Evolutionary conservation across 2,113 vertebrate species (phyloP), one percentile per base, ranked within the genome.

Genomic region (Clarias macrocephalus): DNA sequence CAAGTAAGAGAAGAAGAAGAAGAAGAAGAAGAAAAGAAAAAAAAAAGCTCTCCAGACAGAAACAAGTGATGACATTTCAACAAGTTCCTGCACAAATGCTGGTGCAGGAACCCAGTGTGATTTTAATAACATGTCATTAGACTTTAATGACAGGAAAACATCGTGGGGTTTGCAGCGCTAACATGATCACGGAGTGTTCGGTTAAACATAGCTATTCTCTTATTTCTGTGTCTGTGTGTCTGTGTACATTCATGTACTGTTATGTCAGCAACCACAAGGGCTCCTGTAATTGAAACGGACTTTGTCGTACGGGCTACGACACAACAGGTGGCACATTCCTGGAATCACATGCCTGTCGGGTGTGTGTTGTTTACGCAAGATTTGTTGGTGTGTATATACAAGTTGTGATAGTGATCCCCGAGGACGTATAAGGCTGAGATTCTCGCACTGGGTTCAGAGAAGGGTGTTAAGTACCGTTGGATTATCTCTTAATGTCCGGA

Each of bases 71-170:
- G 77, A 82, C 86, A 73, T 65, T 82, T 37, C 66, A 73, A 75
- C 77, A 75, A 83, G 80, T 86, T 81, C 63, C 48, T 86, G 60
- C 23, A 25, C 52, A 86, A 86, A 68, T 19, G 77, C 25, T 70
- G 23, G 37, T 42, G 65, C 52, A 70, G 59, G 52, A 81, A 70
- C 63, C 37, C 28, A 68, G 16, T 82, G 80, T 65, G 70, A 82
- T 83, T 87, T 83, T 76, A 82, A 59, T 72, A 73, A 80, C 75
- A 72, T 70, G 63, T 80, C 63, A 80, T 86, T 86, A 86, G 63
- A 30, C 63, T 80, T 59, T 80, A 77, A 86, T 86, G 79, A 48
- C 56, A 60, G 77, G 77, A 70, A 82, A 73, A 72, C 54, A 87
- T 60, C 10, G 66, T 87, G 85, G 18, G 77, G 76, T 59, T 33